phyloP scores from a whole-genome alignment of 2,797 vertebrate genomes.

The Pseudocheirus occidentalis region DNA sequence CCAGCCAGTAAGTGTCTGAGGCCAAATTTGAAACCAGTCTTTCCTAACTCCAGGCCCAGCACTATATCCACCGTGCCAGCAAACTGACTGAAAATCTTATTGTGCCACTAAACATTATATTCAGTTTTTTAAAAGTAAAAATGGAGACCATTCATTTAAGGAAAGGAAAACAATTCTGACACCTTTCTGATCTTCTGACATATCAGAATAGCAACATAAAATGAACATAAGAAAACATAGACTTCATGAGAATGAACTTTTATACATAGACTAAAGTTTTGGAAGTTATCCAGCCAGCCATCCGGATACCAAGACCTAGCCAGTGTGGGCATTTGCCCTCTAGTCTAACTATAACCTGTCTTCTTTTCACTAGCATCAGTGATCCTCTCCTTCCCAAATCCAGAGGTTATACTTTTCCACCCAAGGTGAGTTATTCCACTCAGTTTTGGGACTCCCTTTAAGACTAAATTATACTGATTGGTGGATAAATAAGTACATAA shows the following conservation, averaged over 20 bases:
- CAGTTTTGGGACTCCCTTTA: neutral
- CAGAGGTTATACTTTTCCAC: neutral
- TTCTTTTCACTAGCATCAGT: neutral
- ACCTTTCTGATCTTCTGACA: constrained; percentile 41
- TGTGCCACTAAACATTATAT: neutral
- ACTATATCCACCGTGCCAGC: no score
- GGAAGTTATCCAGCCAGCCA: neutral
- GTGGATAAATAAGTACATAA: neutral
- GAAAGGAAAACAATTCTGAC: constrained; percentile 1
- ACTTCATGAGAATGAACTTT: constrained; percentile 31
- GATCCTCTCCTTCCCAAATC: neutral
- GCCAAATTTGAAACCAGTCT: neutral
- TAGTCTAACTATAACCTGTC: neutral
- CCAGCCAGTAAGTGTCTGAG: neutral
- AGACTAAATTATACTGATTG: neutral
- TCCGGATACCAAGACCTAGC: neutral
- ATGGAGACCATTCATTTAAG: constrained; percentile 51
- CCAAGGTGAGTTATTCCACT: neutral
- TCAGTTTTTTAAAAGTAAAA: constrained; percentile 4
- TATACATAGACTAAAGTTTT: constrained; percentile 16
- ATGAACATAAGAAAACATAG: constrained; percentile 39
- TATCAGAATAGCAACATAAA: constrained; percentile 37
- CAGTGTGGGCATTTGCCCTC: neutral
- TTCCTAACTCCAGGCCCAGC: no score
- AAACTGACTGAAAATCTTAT: neutral